Percentiles rank a stretch among this genome's conserved stretches.
These are phyloP conservation scores for Lochmaea crataegi DNA, from an alignment of 2,888 invertebrate genomes.

Conservation along the genomic window DNA sequence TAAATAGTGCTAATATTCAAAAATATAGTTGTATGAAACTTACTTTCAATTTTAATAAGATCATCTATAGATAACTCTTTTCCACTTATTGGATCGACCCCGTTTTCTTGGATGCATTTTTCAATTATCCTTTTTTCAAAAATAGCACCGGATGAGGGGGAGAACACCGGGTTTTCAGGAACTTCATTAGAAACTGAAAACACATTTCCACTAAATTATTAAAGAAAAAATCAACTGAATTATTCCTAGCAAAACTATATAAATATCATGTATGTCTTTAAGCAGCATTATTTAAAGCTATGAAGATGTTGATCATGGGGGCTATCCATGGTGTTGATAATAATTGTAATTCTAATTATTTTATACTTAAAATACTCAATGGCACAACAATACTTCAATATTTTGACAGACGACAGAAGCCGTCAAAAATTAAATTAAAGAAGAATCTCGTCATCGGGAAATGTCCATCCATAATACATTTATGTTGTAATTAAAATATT, in stretches of 20 bases:
- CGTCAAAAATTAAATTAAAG: background rate
- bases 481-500: no score
- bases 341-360: background rate
- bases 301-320: no score
- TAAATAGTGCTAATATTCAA: slow-evolving; percentile 1
- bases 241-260: background rate
- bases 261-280: background rate
- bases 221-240: background rate
- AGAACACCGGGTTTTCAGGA: slow-evolving; percentile 96
- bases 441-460: background rate
- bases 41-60: slow-evolving; percentile 94
- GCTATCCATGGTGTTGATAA: no score
- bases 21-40: slow-evolving; percentile 53
- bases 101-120: slow-evolving; percentile 96
- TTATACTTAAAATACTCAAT: slow-evolving; percentile 67
- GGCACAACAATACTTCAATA: slow-evolving; percentile 67
- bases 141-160: slow-evolving; percentile 94
- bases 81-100: slow-evolving; percentile 95
- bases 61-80: slow-evolving; percentile 88
- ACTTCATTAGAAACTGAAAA: slow-evolving; percentile 92
- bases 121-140: slow-evolving; percentile 96
- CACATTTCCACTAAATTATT: slow-evolving; percentile 14
- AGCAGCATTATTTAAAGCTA: slow-evolving; percentile 1
- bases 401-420: slow-evolving; percentile 9
- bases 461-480: no score